Evolutionary conservation across 2,888 invertebrate genomes (phyloP).

Genomic region (Scaptomyza caliginosa): DNA sequence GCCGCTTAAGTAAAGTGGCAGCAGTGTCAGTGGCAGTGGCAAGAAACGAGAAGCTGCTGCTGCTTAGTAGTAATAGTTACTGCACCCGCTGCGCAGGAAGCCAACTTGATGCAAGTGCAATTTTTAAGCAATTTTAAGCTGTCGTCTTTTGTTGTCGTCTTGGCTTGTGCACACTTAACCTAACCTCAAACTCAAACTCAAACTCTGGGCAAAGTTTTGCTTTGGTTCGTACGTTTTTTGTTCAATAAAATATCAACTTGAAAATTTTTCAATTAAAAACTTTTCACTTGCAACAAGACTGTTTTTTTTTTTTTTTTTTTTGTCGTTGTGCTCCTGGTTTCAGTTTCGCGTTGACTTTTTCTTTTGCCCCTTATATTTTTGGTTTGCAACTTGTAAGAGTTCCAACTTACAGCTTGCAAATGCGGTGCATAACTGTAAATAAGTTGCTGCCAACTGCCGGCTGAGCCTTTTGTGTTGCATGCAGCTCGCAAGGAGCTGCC

Average conservation of each 20-base stretch:
- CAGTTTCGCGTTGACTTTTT: slow-evolving; percentile 30
- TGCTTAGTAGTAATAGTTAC: not conserved
- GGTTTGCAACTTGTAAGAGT: slow-evolving; percentile 66
- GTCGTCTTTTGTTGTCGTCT: slow-evolving; percentile 44
- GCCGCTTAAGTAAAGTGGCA: slow-evolving; percentile 64
- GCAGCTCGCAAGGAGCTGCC: slow-evolving; percentile 17
- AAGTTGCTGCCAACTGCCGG: slow-evolving; percentile 42
- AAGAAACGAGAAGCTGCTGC: slow-evolving; percentile 11
- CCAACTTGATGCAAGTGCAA: slow-evolving; percentile 44
- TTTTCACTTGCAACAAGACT: slow-evolving; percentile 62
- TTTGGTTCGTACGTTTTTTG: slow-evolving; percentile 16
- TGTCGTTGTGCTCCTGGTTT: slow-evolving; percentile 11
- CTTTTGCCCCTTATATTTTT: slow-evolving; percentile 15
- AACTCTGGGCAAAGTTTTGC: slow-evolving; percentile 25
- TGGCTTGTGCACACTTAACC: slow-evolving; percentile 44
- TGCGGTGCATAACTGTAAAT: slow-evolving; percentile 71
- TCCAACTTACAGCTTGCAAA: slow-evolving; percentile 63
- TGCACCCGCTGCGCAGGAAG: slow-evolving; percentile 58
- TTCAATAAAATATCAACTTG: slow-evolving; percentile 75
- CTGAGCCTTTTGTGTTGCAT: slow-evolving; percentile 47
- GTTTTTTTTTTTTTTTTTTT: not conserved
- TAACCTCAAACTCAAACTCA: slow-evolving; percentile 39
- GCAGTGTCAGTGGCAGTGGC: slow-evolving; percentile 6
- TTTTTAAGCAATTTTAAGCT: slow-evolving; percentile 49
- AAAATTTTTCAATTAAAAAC: slow-evolving; percentile 81